A percentile compares a stretch with the other conserved stretches of the same genome.
phyloP scores from a whole-genome alignment of 2,888 invertebrate genomes.

The Polydrusus cervinus region DNA sequence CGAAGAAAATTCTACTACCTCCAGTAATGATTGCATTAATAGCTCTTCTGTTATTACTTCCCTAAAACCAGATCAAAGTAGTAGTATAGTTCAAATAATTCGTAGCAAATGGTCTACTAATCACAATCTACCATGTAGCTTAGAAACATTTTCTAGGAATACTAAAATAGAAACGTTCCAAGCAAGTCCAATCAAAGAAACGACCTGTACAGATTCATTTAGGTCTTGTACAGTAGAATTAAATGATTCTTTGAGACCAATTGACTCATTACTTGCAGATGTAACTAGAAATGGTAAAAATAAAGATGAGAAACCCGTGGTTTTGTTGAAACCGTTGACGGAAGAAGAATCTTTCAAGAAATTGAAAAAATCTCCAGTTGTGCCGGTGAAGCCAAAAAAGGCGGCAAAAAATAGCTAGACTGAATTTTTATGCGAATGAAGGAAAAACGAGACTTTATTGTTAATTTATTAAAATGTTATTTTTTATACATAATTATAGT shows the following conservation, averaged over 20 bases:
- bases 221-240: neutral
- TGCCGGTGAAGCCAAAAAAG: constrained; percentile 22
- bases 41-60: neutral
- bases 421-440: neutral
- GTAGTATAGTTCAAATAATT: constrained; percentile 38
- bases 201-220: neutral
- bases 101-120: constrained; percentile 20
- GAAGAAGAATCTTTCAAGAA: constrained; percentile 24
- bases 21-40: neutral
- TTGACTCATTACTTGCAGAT: neutral
- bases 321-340: constrained; percentile 33
- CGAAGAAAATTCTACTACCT: neutral
- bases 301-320: constrained; percentile 35
- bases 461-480: too few species aligned
- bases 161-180: constrained; percentile 50
- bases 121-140: neutral
- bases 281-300: neutral
- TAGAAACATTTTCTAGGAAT: constrained; percentile 47
- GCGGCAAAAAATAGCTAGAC: neutral
- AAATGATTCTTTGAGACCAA: neutral
- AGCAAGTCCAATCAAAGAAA: constrained; percentile 33
- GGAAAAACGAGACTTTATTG: too few species aligned
- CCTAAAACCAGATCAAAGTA: constrained; percentile 1
- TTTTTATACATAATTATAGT: too few species aligned
- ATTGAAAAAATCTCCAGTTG: constrained; percentile 27